Base-by-base conservation (phyloP, 2,113 vertebrate species). In the Potamarius usumacintae region DNA sequence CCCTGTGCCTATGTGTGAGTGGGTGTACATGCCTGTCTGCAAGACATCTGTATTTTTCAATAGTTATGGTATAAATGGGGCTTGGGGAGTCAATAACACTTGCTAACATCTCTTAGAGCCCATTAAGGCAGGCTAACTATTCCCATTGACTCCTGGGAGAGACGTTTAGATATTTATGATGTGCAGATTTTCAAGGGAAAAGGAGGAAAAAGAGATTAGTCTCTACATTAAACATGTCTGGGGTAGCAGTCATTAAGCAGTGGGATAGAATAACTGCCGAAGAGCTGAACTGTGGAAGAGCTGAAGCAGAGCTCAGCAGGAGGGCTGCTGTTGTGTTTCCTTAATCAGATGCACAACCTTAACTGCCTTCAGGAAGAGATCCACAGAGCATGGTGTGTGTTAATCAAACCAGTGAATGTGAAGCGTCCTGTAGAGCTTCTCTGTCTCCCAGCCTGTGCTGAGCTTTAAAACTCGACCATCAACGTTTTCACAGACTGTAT, bases 401-500 rank as follows among this genome's bases (percentile, higher is more conserved):
- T 83, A 85, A 83, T 92, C 87, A 90, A 88, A 89, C 52, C 77
- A 91, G 88, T 65, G 82, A 84, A 53, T 71, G 81, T n/a, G 83
- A 53, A 82, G 55, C 85, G 85, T 92, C 87, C 82, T 91, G 90
- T 90, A 83, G 84, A 86, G 87, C 89, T 86, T 63, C 83, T 80
- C 81, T 30, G 52, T 85, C 85, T 85, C 85, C 90, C 53, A 67
- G 69, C 12, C 2, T 84, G 83, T 84, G 48, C 82, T 92, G 87
- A 78, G 57, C 57, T 62, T 82, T 62, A 62, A 82, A 62, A 82
- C 79, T 82, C 30, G 14, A 82, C 57, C 79, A 62, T 82, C 79
- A 25, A 80, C 86, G 91, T 93, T 93, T 94, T 93, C 91, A 85
- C 89, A 90, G 63, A 88, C 83, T 83, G 76, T 90, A 85, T 90